Evolutionary conservation across 2,888 invertebrate genomes (phyloP).

Genomic region (Tenthredo livida): DNA sequence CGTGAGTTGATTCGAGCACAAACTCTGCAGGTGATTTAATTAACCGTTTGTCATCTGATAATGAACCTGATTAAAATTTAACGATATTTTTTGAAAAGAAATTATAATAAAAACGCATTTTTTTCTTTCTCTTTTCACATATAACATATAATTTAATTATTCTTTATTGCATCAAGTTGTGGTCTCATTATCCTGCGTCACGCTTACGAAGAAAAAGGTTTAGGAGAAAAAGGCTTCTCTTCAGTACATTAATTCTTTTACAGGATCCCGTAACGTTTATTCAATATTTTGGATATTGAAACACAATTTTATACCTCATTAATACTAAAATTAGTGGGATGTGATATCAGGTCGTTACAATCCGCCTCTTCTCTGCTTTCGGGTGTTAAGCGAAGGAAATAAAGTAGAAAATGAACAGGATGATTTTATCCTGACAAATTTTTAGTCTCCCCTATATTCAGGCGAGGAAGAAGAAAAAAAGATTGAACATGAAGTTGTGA

Average conservation of each 20-base stretch:
- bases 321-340: not conserved
- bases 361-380: too few relatives aligned
- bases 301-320: not conserved
- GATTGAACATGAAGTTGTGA: not conserved
- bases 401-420: too few relatives aligned
- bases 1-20: not conserved
- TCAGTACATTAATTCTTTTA: not conserved
- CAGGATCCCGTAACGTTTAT: not conserved
- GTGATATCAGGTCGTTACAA: too few relatives aligned
- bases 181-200: not conserved
- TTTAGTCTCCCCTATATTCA: too few relatives aligned
- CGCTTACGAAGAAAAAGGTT: not conserved
- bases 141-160: not conserved
- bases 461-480: not conserved
- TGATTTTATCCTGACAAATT: too few relatives aligned
- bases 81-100: not conserved
- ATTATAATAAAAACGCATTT: not conserved
- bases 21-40: constrained; percentile 18
- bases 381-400: too few relatives aligned
- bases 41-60: not conserved
- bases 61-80: not conserved
- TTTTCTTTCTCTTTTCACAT: not conserved
- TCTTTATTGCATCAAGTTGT: not conserved
- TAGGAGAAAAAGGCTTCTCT: not conserved
- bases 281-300: not conserved